A percentile compares a stretch with the other conserved stretches of the same genome.
Conservation (phyloP, 2,888 invertebrate genomes). For the Xanthia icteritia region DNA sequence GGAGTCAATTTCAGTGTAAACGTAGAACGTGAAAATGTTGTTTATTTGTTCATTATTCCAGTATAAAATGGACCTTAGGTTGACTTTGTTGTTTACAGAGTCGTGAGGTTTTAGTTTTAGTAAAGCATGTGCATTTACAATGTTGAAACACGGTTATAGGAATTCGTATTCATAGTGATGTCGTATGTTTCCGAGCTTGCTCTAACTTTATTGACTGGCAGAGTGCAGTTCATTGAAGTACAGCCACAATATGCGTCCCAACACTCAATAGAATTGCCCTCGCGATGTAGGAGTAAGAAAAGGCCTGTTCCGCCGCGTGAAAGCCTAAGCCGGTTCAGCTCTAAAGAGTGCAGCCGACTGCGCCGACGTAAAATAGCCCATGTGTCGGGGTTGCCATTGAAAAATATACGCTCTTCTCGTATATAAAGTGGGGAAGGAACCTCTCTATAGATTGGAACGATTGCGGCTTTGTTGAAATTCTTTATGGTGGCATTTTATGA, state of each 20-base stretch:
- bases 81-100: slow-evolving; percentile 9
- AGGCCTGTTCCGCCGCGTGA: slow-evolving; percentile 79
- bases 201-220: slow-evolving; percentile 71
- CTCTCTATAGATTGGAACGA: slow-evolving; percentile 58
- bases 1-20: slow-evolving; percentile 62
- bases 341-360: slow-evolving; percentile 72
- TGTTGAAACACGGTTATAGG: slow-evolving; percentile 50
- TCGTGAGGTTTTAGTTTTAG: slow-evolving; percentile 15
- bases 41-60: slow-evolving; percentile 56
- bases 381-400: slow-evolving; percentile 73
- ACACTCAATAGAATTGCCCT: slow-evolving; percentile 79
- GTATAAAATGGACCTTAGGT: slow-evolving; percentile 21
- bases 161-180: slow-evolving; percentile 49
- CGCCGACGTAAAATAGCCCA: slow-evolving; percentile 73
- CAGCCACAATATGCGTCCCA: slow-evolving; percentile 73
- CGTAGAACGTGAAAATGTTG: slow-evolving; percentile 58
- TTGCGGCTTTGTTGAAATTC: slow-evolving; percentile 59
- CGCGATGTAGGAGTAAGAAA: slow-evolving; percentile 76
- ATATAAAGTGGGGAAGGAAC: slow-evolving; percentile 66
- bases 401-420: slow-evolving; percentile 73
- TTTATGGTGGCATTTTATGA: slow-evolving; percentile 47
- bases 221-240: slow-evolving; percentile 73
- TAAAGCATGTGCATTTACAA: slow-evolving; percentile 4
- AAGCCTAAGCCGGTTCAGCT: slow-evolving; percentile 80
- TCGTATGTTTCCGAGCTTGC: slow-evolving; percentile 48